Percentiles rank a stretch among this genome's conserved stretches.
phyloP scores from a whole-genome alignment of 2,888 invertebrate genomes.

The Molorchus minor region DNA sequence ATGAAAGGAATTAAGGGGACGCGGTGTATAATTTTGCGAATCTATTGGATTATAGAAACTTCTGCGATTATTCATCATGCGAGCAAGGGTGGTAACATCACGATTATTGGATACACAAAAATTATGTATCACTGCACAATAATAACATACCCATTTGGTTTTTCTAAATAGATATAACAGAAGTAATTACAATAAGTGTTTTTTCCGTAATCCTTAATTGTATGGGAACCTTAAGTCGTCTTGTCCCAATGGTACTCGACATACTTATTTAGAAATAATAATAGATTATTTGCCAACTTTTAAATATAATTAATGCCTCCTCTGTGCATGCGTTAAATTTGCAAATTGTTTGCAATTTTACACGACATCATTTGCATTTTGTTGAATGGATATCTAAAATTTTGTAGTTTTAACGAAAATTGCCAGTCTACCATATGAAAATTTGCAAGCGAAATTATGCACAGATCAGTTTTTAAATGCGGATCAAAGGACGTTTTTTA shows the following conservation, averaged over 20 bases:
- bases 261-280: slow-evolving; percentile 56
- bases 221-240: slow-evolving; percentile 42
- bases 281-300: slow-evolving; percentile 56
- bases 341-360: slow-evolving; percentile 57
- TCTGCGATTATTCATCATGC: slow-evolving; percentile 20
- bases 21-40: slow-evolving; percentile 35
- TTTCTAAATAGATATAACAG: slow-evolving; percentile 48
- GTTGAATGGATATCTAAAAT: slow-evolving; percentile 55
- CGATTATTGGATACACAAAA: slow-evolving; percentile 45
- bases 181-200: slow-evolving; percentile 47
- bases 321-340: slow-evolving; percentile 56
- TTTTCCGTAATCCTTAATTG: slow-evolving; percentile 50
- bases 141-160: slow-evolving; percentile 44
- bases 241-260: slow-evolving; percentile 50
- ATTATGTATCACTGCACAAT: slow-evolving; percentile 50
- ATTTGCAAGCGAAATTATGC: slow-evolving; percentile 55
- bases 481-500: slow-evolving; percentile 43
- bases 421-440: slow-evolving; percentile 47
- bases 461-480: slow-evolving; percentile 42
- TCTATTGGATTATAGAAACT: slow-evolving; percentile 31
- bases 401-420: slow-evolving; percentile 53
- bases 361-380: slow-evolving; percentile 57
- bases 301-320: slow-evolving; percentile 55
- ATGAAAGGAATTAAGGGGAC: slow-evolving; percentile 22
- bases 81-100: slow-evolving; percentile 38